Base-by-base conservation (phyloP, 2,113 vertebrate species). In the Heterocephalus glaber region DNA sequence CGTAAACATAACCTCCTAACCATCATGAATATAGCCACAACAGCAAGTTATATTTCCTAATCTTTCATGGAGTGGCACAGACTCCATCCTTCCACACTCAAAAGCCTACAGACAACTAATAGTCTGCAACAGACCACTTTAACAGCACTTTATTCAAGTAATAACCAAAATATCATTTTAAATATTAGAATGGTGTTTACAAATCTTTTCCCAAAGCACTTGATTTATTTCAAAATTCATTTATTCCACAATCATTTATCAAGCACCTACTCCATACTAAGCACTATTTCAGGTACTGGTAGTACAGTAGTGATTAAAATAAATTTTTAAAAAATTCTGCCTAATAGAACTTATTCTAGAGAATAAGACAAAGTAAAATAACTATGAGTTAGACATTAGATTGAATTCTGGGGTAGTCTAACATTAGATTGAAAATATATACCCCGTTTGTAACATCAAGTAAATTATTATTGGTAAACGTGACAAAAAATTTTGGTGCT, bases 401-500 rank as follows among this genome's bases (percentile, higher is more conserved):
- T 13, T 82, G 49, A 68, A 4, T n/a, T 33, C 63, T 87, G n/a
- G 38, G 12, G 58, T n/a, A 77, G 41, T 86, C 91, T 86, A 95
- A 86, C 13, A 76, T 63, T 30, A 91, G 30, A 86, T 49, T 89
- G 86, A 93, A 97, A 92, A 81, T 63, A 95, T 79, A 70, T 60
- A 84, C 7, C 24, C 22, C 61, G 56, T 86, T 82, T 89, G 60
- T 41, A 93, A 85, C 22, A 93, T 63, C n/a, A 90, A 89, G 54
- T 88, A 80, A 91, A 92, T 94, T 90, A 60, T 79, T 72, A 87
- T 5, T 93, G 17, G 12, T 92, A 92, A 95, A 84, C 6, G 12
- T 79, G 84, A 90, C 35, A 61, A 66, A 66, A 86, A 52, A 60
- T 14, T n/a, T 88, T 60, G 49, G 28, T 20, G 24, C 33, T 38